phyloP scores from a whole-genome alignment of 2,888 invertebrate species.

The Nebria brevicollis region DNA sequence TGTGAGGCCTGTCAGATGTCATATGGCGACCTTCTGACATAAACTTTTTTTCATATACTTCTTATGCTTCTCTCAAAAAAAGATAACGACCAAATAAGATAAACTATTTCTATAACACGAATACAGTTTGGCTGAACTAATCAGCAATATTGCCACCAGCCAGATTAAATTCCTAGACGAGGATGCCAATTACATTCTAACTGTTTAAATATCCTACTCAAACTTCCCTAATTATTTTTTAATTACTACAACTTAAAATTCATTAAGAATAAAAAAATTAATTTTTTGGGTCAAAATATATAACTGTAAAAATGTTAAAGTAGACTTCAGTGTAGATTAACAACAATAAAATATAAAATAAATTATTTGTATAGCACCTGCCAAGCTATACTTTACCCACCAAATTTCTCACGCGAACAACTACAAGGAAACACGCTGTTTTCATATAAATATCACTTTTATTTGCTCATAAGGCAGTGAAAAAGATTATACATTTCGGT shows the following conservation, averaged over 20 bases:
- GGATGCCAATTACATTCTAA: too few relatives aligned
- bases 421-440: too few relatives aligned
- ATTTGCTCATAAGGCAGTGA: neutral
- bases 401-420: too few relatives aligned
- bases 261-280: too few relatives aligned
- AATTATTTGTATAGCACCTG: constrained; percentile 9
- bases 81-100: neutral
- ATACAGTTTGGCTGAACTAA: neutral
- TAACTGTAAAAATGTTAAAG: too few relatives aligned
- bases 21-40: neutral
- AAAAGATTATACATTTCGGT: neutral
- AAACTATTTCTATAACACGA: neutral
- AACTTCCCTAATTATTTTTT: too few relatives aligned
- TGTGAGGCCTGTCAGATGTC: neutral
- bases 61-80: neutral
- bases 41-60: neutral
- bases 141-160: too few relatives aligned
- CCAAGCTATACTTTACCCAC: neutral
- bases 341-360: constrained; percentile 9
- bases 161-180: too few relatives aligned
- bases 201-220: too few relatives aligned
- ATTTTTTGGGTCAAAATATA: too few relatives aligned
- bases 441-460: neutral
- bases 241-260: too few relatives aligned
- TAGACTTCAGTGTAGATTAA: too few relatives aligned